phyloP scores from a whole-genome alignment of 2,113 vertebrate genomes.

The Tenebrosternarchus preto region DNA sequence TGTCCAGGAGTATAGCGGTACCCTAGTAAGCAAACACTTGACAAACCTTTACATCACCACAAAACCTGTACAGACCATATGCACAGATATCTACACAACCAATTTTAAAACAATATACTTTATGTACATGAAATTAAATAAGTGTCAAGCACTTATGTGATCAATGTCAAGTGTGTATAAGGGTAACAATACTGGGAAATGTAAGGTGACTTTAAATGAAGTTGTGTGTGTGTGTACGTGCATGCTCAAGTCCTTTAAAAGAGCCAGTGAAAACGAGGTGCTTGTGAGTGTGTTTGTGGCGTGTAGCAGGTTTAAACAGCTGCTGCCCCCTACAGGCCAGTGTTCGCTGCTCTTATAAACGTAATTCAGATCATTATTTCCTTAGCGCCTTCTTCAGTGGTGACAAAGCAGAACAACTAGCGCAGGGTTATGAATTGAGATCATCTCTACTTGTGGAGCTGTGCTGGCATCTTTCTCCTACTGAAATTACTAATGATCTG shows the following conservation, averaged over 20 bases:
- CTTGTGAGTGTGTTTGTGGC: too few species aligned
- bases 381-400: not conserved
- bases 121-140: too few species aligned
- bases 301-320: too few species aligned
- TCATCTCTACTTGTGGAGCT: too few species aligned
- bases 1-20: not conserved
- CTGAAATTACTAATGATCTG: too few species aligned
- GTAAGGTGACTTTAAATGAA: not conserved
- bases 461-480: too few species aligned
- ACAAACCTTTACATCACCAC: not conserved
- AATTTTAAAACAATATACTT: too few species aligned
- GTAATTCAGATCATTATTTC: not conserved
- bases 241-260: too few species aligned
- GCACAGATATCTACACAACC: too few species aligned
- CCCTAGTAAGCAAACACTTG: not conserved
- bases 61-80: too few species aligned
- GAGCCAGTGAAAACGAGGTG: too few species aligned
- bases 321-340: not conserved
- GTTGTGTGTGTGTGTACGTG: not conserved
- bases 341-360: not conserved
- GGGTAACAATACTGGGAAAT: not conserved
- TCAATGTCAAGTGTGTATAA: not conserved
- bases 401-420: not conserved
- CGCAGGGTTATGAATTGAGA: too few species aligned
- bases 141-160: conserved; percentile 42